phyloP scores from a whole-genome alignment of 2,797 vertebrate species.

The Crypturellus tataupa region DNA sequence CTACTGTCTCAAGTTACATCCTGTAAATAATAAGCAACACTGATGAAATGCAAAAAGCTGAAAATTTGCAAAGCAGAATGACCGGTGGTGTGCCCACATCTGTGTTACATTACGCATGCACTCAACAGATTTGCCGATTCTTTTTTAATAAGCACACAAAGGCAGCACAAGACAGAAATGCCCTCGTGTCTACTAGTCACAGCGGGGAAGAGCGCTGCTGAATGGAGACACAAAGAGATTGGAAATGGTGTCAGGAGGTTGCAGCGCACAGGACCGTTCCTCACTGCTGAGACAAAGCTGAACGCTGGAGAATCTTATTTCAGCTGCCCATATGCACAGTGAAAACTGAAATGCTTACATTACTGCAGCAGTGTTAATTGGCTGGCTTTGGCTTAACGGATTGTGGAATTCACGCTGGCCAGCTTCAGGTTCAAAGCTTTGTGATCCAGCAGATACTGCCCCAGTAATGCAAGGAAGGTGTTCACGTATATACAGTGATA shows the following conservation, averaged over 20 bases:
- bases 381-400: neutral
- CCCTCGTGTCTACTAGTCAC: conserved; percentile 67
- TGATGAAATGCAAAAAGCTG: conserved; percentile 81
- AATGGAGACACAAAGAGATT: conserved; percentile 52
- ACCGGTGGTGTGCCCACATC: conserved; percentile 79
- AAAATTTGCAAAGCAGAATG: conserved; percentile 78
- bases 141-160: conserved; percentile 80
- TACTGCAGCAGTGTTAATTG: neutral
- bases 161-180: conserved; percentile 74
- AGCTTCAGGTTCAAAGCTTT: neutral
- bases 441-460: neutral
- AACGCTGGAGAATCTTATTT: neutral
- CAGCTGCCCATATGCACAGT: neutral
- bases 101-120: conserved; percentile 80
- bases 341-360: neutral
- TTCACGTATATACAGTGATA: neutral
- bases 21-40: conserved; percentile 84
- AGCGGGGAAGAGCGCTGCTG: conserved; percentile 63
- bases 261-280: neutral
- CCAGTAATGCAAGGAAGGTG: neutral
- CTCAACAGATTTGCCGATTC: conserved; percentile 80
- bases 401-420: neutral
- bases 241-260: neutral
- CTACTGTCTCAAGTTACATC: conserved; percentile 81
- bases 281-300: neutral